Evolutionary conservation across 2,888 invertebrate genomes (phyloP).

Genomic region (Euspilapteryx auroguttella): DNA sequence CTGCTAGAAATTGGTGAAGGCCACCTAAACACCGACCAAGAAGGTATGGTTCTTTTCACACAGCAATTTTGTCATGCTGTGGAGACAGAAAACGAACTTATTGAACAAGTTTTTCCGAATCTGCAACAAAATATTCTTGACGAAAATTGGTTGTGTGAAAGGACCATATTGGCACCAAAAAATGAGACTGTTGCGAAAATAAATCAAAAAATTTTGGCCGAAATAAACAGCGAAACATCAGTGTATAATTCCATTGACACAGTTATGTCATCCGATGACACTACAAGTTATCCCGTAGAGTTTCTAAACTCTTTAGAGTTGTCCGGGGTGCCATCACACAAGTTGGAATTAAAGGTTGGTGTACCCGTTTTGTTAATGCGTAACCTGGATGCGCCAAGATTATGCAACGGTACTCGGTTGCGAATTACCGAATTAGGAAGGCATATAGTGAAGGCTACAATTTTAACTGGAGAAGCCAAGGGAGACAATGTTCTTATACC

Average conservation of each 20-base stretch:
- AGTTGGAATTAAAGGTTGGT: constrained; percentile 8
- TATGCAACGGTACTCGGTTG: constrained; percentile 8
- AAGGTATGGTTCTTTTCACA: constrained; percentile 11
- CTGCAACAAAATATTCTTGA: constrained; percentile 10
- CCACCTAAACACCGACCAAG: constrained; percentile 10
- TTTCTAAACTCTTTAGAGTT: constrained; percentile 14
- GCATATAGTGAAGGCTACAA: constrained; percentile 12
- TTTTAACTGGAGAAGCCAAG: constrained; percentile 12
- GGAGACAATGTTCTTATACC: constrained; percentile 13
- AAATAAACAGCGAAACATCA: constrained; percentile 8
- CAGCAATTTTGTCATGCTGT: constrained; percentile 9
- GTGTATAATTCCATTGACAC: constrained; percentile 10
- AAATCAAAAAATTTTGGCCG: constrained; percentile 12
- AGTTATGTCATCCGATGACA: constrained; percentile 9
- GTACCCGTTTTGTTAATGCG: constrained; percentile 11
- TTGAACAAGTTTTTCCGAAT: constrained; percentile 11
- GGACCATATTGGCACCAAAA: constrained; percentile 12
- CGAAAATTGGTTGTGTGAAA: constrained; percentile 13
- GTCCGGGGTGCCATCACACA: constrained; percentile 11
- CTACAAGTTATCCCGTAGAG: constrained; percentile 11
- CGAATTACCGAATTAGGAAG: constrained; percentile 8
- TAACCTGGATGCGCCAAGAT: constrained; percentile 11
- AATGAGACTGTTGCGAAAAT: constrained; percentile 13
- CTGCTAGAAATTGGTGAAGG: constrained; percentile 12
- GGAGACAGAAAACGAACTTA: constrained; percentile 8